These are phyloP conservation scores for Anthopleura xanthogrammica DNA, from an alignment of 92 coral and sea anemone species.

Conservation along the genomic window DNA sequence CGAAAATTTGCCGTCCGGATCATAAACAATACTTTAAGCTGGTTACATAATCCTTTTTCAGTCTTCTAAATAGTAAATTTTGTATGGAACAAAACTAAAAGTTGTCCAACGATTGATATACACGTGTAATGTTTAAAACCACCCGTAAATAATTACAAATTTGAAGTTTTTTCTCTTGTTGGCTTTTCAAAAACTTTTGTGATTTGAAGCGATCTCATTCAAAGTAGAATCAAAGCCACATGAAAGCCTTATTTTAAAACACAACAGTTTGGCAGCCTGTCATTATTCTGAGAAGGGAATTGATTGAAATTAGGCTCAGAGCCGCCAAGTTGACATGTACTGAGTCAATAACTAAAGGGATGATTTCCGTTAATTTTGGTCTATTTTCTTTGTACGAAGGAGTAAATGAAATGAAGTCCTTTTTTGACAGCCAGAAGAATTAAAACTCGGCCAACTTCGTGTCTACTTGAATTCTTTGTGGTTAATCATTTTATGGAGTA, in stretches of 20 bases:
- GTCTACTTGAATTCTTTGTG: background rate
- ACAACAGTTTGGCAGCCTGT: background rate
- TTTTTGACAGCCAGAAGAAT: background rate
- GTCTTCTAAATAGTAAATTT: background rate
- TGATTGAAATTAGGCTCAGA: background rate
- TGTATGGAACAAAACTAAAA: background rate
- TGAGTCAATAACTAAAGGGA: too few relatives aligned
- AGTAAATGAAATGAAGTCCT: too few relatives aligned
- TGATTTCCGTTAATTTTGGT: background rate
- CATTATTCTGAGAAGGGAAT: background rate
- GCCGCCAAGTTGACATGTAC: too few relatives aligned
- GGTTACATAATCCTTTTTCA: background rate
- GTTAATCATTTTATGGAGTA: background rate
- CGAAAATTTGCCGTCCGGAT: background rate
- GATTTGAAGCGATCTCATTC: conserved; percentile 4
- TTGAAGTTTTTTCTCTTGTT: conserved; percentile 10
- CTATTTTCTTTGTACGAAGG: background rate
- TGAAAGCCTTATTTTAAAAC: background rate
- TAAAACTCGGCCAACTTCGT: too few relatives aligned
- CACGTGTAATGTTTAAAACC: conserved; percentile 2
- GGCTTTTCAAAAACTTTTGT: conserved; percentile 5
- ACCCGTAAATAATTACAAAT: background rate
- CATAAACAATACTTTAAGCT: background rate
- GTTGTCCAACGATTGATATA: background rate
- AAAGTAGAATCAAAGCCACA: background rate